phyloP scores from a whole-genome alignment of 92 coral and sea anemone genomes.

The Porites rus region DNA sequence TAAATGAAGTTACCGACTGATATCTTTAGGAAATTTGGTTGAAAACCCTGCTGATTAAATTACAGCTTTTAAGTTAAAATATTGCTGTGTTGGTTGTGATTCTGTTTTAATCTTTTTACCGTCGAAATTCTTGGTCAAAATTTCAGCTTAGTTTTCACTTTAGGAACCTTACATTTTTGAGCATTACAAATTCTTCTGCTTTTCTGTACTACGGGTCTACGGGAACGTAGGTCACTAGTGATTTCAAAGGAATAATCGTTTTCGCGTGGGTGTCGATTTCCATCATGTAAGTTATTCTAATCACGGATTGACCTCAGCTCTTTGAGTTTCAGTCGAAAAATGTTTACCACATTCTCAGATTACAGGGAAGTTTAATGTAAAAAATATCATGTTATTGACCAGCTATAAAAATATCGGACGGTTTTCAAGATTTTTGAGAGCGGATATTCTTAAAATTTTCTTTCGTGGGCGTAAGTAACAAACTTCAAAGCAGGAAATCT shows the following conservation, averaged over 20 bases:
- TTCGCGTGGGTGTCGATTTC: constrained; percentile 30
- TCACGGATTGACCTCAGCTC: constrained; percentile 23
- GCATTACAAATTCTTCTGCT: background rate
- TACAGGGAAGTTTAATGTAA: background rate
- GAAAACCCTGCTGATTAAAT: no score
- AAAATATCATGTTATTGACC: no score
- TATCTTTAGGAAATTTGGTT: background rate
- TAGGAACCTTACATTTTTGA: background rate
- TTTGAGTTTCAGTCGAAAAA: background rate
- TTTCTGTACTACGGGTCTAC: no score
- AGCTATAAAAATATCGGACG: background rate
- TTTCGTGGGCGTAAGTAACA: constrained; percentile 21
- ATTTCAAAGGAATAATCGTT: background rate
- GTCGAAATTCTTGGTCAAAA: no score
- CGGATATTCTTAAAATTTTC: background rate
- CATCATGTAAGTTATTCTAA: background rate
- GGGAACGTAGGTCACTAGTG: background rate
- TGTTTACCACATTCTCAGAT: background rate
- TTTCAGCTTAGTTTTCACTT: no score
- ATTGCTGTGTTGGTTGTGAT: no score
- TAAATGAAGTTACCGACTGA: background rate
- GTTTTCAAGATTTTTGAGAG: background rate
- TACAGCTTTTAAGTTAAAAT: background rate
- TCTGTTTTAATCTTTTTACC: no score
- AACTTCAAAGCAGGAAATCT: constrained; percentile 16